These are phyloP conservation scores for Drosophila littoralis DNA, from an alignment of 1,140 invertebrate species.

Conservation along the genomic window DNA sequence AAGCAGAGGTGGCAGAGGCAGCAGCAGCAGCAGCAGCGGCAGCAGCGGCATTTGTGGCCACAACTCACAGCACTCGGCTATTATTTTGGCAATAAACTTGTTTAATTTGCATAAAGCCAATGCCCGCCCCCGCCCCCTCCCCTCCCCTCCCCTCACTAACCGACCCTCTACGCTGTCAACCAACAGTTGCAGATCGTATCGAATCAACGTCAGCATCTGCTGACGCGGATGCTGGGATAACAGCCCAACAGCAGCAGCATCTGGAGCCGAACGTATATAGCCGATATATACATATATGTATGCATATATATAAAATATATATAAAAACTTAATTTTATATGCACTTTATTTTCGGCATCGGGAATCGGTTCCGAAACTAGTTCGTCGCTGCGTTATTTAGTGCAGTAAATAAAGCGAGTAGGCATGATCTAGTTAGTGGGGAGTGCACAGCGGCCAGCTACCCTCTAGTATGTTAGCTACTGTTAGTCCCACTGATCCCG, in stretches of 20 bases:
- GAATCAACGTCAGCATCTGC: conserved; percentile 54
- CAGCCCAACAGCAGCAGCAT: conserved; percentile 16
- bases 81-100: conserved; percentile 78
- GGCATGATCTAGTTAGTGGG: not conserved
- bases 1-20: conserved; percentile 30
- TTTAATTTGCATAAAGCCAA: conserved; percentile 75
- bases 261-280: conserved; percentile 1
- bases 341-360: conserved; percentile 68
- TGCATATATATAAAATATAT: conserved; percentile 30
- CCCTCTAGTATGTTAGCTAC: not conserved
- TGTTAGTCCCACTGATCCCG: too few species aligned
- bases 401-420: conserved; percentile 70
- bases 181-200: conserved; percentile 27
- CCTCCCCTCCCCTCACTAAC: conserved; percentile 15
- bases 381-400: conserved; percentile 67
- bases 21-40: not conserved
- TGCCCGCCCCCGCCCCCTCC: not conserved
- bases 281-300: not conserved
- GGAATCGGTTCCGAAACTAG: conserved; percentile 67
- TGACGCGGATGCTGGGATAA: conserved; percentile 57
- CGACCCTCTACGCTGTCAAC: not conserved
- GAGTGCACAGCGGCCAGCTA: not conserved
- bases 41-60: conserved; percentile 31
- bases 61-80: conserved; percentile 52
- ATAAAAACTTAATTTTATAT: conserved; percentile 75